Base-by-base conservation (phyloP, 2,888 invertebrate species). In the Tortricodes alternella region DNA sequence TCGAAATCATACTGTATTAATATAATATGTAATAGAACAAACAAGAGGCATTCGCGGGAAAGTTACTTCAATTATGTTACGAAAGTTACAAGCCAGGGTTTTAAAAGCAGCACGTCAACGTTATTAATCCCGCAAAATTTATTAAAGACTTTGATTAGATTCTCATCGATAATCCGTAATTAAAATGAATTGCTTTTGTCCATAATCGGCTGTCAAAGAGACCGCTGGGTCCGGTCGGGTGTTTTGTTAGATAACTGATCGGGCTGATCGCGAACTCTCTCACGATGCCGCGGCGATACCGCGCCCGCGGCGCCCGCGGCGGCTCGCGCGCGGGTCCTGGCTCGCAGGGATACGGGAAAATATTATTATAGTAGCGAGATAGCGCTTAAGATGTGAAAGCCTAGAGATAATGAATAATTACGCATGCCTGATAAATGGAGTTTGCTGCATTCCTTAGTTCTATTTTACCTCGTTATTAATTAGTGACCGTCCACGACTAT, bases 251-350 rank as follows among this genome's bases (percentile, higher is more conserved):
- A 62, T 61, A 55, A 51, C 52, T 35, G 61, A 62, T 62, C 57
- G 59, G 51, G 41, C 44, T 52, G 55, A 59, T 62, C 62, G 62
- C 64, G 59, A 64, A 62, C 49, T 62, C 62, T 64, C 64, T 61
- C 62, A 64, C 64, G 64, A 59, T 61, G 53, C 32, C 41, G 51
- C 46, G 19, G 38, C 49, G 58, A 55, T 58, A 52, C 51, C 39
- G 46, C 49, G 24, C 34, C 57, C 32, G 59, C 29, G 38, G 38
- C 11, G 49, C 18, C 44, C 24, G 37, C 44, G 44, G 56, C 51
- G 44, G 15, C 55, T 35, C 18, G 39, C 21, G 24, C n/a, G n/a
- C n/a, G n/a, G n/a, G n/a, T n/a, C n/a, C n/a, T n/a, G n/a, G n/a
- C n/a, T n/a, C 37, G 19, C 43, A 23, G 27, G 21, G 23, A 34